Conservation (phyloP, 2,797 vertebrate species). For the Urophycis tenuis region DNA sequence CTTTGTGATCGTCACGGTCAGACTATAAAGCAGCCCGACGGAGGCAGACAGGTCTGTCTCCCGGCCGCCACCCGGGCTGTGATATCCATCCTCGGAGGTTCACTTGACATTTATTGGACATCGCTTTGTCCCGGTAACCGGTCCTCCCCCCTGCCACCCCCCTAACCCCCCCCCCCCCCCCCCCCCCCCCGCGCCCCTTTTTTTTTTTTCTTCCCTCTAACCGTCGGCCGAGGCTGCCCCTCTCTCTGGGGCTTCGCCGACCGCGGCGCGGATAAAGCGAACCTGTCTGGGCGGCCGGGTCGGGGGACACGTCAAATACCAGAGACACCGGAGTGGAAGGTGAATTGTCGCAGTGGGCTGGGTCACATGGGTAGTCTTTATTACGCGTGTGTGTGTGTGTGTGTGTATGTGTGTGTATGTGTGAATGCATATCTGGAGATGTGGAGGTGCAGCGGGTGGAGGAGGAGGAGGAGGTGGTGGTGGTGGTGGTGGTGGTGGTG, state of each 20-base stretch:
- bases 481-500: slow-evolving; percentile 35
- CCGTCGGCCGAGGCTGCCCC: slow-evolving; percentile 66
- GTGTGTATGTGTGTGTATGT: neutral
- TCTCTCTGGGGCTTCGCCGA: slow-evolving; percentile 76
- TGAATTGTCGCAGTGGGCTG: slow-evolving; percentile 60
- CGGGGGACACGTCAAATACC: slow-evolving; percentile 76
- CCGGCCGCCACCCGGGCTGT: slow-evolving; percentile 77
- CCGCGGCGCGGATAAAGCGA: slow-evolving; percentile 83
- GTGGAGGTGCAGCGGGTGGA: neutral
- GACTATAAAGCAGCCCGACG: slow-evolving; percentile 78
- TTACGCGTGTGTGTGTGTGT: neutral
- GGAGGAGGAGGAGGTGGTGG: too few species aligned
- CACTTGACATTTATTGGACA: slow-evolving; percentile 89
- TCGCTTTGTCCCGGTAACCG: slow-evolving; percentile 62
- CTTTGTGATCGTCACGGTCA: slow-evolving; percentile 45
- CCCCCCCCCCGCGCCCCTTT: too few species aligned
- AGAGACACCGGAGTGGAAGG: slow-evolving; percentile 73
- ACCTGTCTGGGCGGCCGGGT: slow-evolving; percentile 83
- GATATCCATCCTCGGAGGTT: slow-evolving; percentile 85
- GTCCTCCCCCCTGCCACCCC: slow-evolving; percentile 58
- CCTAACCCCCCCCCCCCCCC: too few species aligned
- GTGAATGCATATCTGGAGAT: neutral
- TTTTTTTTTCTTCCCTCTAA: slow-evolving; percentile 73
- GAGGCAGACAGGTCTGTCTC: slow-evolving; percentile 67
- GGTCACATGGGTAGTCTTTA: neutral